Base-by-base conservation (phyloP, 2,888 invertebrate species). In the Horisme vitalbata region DNA sequence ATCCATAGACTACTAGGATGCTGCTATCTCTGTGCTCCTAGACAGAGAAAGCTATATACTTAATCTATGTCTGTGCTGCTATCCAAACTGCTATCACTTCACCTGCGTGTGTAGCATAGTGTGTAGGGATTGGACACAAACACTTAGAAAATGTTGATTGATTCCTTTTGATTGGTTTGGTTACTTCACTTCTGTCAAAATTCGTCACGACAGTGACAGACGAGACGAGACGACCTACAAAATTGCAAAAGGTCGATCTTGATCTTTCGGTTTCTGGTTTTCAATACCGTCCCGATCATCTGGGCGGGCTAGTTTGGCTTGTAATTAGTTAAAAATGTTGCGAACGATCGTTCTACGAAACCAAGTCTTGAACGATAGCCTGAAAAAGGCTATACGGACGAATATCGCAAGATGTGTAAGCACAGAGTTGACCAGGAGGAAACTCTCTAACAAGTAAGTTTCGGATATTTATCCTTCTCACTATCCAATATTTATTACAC, bases 291-390 rank as follows among this genome's bases (percentile, higher is more conserved):
- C 83, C 83, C 66, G 62, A 71, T 71, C 72, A 79, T 57, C 79
- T 79, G 84, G 84, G 77, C 81, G 81, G 81, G 59, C 53, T 74
- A 77, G 72, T 65, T 71, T 73, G 76, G 71, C 50, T 57, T 56
- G 64, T 59, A 64, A 63, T 44, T 47, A 69, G 61, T 61, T 62
- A 67, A 89, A 89, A 80, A 95, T 95, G 95, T 91, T 95, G 84
- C 93, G 95, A 90, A 93, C 94, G 81, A 92, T 94, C 69, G 84
- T 92, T 72, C 83, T 92, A 80, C 93, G 94, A 89, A 93, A 93
- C 79, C 93, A 93, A 78, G 80, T 93, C 65, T 77, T 94, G 65
- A 93, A 92, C 69, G 90, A 91, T 72, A 84, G 92, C 68, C 76
- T 94, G 34, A 91, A 91, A 78, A 92, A 91, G 85, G 86, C 90